Evolutionary conservation across 2,797 vertebrate species (phyloP), one percentile per base, ranked within the genome.

Genomic region (Pseudochromis fuscus): DNA sequence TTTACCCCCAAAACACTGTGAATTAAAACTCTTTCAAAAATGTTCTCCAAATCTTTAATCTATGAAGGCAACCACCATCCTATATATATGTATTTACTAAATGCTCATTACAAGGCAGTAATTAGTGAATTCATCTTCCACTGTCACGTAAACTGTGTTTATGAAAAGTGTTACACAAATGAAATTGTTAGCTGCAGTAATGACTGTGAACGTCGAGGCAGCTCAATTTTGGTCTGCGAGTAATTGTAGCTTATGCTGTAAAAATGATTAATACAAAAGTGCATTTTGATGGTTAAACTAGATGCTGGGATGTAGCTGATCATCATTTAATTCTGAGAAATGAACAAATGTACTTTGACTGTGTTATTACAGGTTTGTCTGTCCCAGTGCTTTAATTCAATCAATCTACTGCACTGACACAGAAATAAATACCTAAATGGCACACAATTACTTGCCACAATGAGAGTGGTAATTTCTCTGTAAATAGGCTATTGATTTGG

Each of bases 401-500:
- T 82, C 75, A 84, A 84, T 83, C 78, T 68, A 58, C 38, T 46
- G 45, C 81, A 87, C 83, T 70, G 89, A 60, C 72, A 84, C 24
- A 62, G 8, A 52, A 50, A 86, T 84, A 89, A 88, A 87, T 80
- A 83, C 59, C 66, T 68, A 81, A 70, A 75, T 67, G 72, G 63
- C 64, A 80, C 79, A 84, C 62, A 67, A 84, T 87, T 87, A 88
- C 81, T 75, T 85, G 60, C 66, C 64, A 74, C 77, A 79, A 74
- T 83, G 69, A 89, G 88, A 69, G 61, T 71, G 75, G 67, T 79
- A 70, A 81, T 90, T 91, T 79, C 67, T 82, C 87, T 89, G 88
- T 52, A 77, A 85, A 85, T 79, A 74, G 75, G 67, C 28, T 79
- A 89, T 87, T 75, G 85, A 89, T 89, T 62, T 55, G 56, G 59